Base-by-base conservation (phyloP, 2,888 invertebrate species). In the Morpho deidamia region DNA sequence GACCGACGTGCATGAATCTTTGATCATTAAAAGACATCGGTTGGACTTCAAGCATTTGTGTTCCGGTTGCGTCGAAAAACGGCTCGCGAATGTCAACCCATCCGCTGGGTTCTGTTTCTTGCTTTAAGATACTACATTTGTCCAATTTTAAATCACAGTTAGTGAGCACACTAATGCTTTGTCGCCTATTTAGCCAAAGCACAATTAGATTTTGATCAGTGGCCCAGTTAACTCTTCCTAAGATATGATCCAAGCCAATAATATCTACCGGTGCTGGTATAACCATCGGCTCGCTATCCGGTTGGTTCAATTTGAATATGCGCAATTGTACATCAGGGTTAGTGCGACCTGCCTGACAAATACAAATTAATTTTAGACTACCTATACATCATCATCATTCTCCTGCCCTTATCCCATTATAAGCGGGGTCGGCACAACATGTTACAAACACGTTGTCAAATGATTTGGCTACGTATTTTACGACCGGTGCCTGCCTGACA, bases 131-230 rank as follows among this genome's bases (percentile, higher is more conserved):
- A 46, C 74, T 81, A 63, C 90, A 90, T 61, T 81, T 82, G 51
- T 86, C 80, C 39, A 69, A 68, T 23, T 66, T 69, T 11, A 89
- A 60, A 51, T 90, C 80, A 71, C 95, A 95, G 32, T 92, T 82
- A 10, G 92, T 88, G 41, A 94, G 70, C 14, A 92, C 80, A 37
- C 93, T 91, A 48, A 92, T 68, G 72, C 94, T 98, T 79, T 99
- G 98, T 23, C 95, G 91, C 50, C 98, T 91, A 77, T 97, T 97
- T 52, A 96, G 87, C 94, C 97, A 97, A 7, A 95, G 91, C 0
- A 95, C 94, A 1, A 93, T 81, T 0, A 97, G 73, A 33, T 92
- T 91, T 0, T 91, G 79, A 50, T 92, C 90, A 23, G 92, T 92
- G 11, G 93, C 91, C 97, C 97, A 98, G 34, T 89, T 90, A 0